phyloP scores from a whole-genome alignment of 2,113 vertebrate genomes.

The Hyperopisus bebe region DNA sequence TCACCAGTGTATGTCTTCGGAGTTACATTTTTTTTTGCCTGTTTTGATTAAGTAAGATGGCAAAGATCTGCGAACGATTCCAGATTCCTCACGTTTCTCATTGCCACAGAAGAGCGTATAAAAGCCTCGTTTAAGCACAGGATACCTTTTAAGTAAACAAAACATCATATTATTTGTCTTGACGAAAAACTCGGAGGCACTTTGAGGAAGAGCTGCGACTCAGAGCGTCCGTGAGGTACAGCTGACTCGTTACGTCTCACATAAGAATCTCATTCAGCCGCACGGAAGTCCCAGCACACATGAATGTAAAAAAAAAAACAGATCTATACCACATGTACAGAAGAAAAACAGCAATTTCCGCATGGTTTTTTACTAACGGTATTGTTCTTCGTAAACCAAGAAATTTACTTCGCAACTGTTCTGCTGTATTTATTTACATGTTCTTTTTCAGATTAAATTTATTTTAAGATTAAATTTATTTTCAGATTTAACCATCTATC shows the following conservation, averaged over 20 bases:
- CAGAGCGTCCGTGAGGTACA: neutral
- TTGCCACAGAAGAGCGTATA: neutral
- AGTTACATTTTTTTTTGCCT: neutral
- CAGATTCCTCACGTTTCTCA: neutral
- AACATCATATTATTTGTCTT: neutral
- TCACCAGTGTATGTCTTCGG: neutral
- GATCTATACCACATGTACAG: no score
- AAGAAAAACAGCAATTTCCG: neutral
- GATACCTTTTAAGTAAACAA: neutral
- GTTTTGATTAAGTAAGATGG: neutral
- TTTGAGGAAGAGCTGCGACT: neutral
- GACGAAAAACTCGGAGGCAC: neutral
- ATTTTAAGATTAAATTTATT: neutral
- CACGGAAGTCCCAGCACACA: neutral
- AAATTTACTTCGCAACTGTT: neutral
- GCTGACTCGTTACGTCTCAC: neutral
- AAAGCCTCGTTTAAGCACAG: neutral
- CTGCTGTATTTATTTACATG: neutral
- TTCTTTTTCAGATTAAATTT: neutral
- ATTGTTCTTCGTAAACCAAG: neutral
- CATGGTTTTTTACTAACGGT: neutral
- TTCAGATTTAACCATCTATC: neutral
- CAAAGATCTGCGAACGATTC: neutral
- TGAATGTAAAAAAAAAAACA: neutral
- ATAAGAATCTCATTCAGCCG: neutral